Evolutionary conservation across 2,113 vertebrate species (phyloP), one percentile per base, ranked within the genome.

Genomic region (Tachycineta bicolor): DNA sequence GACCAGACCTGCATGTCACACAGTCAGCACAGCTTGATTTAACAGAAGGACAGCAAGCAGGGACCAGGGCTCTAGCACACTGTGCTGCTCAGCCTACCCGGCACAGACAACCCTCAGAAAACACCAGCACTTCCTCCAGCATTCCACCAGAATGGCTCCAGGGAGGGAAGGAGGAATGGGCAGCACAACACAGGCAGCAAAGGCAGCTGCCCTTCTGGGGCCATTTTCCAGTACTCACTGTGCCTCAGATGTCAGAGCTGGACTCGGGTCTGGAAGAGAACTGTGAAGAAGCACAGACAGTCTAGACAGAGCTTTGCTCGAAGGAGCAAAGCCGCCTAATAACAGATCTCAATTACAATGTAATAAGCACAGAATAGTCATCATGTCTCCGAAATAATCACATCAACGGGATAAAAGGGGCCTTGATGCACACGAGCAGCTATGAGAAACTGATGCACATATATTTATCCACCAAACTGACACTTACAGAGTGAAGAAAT

Each of bases 311-410:
- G 46, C 55, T 80, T 91, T 90, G 88, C 83, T 88, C 43, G 52
- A 78, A 95, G 73, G 83, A 92, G 53, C 69, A 53, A 90, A 87
- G 78, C 58, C 0, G 1, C 63, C 84, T 84, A 91, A 31, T 90
- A 86, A 93, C 70, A 73, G 90, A 88, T 88, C 83, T 96, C 79
- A 90, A 74, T 92, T 94, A 74, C 93, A 90, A 37, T 2, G 2
- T 56, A 79, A 94, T 87, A 62, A 89, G 91, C 77, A 60, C 12
- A 2, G 62, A 91, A 87, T 21, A 65, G 94, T 83, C 62, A 89
- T 84, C 83, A 24, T 14, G 52, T 71, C 86, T 76, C 87, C 71
- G 74, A 91, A 91, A 93, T 83, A 92, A 94, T 93, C 91, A 76
- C 44, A 87, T 84, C 87, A 87, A 16, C 13, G 2, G 87, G 69